phyloP scores from a whole-genome alignment of 2,888 invertebrate genomes.

The Heliconius aoede region DNA sequence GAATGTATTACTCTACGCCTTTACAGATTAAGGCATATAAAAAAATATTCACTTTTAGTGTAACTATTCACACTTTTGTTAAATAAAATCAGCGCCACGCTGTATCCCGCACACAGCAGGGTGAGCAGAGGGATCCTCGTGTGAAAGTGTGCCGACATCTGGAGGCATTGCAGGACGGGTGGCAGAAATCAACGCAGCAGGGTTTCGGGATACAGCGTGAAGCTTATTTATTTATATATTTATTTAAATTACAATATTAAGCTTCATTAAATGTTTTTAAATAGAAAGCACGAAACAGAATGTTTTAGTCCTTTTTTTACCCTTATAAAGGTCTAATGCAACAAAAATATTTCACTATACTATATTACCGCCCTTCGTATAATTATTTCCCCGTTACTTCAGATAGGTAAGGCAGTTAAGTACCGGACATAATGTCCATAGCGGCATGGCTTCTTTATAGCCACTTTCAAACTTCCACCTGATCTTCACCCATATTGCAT shows the following conservation, averaged over 20 bases:
- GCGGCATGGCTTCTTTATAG: conserved; percentile 17
- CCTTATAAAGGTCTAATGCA: background rate
- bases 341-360: background rate
- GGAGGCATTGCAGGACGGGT: too few species aligned
- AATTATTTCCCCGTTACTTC: conserved; percentile 15
- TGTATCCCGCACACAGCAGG: too few species aligned
- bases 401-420: conserved; percentile 17
- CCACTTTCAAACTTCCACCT: conserved; percentile 26
- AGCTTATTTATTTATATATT: too few species aligned
- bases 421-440: conserved; percentile 13
- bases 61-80: too few species aligned
- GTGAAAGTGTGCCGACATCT: too few species aligned
- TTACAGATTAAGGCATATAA: background rate
- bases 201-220: too few species aligned
- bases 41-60: background rate
- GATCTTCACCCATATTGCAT: conserved; percentile 3
- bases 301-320: background rate
- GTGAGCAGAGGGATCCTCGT: too few species aligned
- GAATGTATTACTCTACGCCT: background rate
- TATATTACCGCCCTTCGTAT: too few species aligned
- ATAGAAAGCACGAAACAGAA: background rate
- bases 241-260: too few species aligned
- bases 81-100: too few species aligned
- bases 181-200: too few species aligned
- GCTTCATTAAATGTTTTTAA: background rate